Evolutionary conservation across 2,797 vertebrate genomes (phyloP).

Genomic region (Spheniscus humboldti): DNA sequence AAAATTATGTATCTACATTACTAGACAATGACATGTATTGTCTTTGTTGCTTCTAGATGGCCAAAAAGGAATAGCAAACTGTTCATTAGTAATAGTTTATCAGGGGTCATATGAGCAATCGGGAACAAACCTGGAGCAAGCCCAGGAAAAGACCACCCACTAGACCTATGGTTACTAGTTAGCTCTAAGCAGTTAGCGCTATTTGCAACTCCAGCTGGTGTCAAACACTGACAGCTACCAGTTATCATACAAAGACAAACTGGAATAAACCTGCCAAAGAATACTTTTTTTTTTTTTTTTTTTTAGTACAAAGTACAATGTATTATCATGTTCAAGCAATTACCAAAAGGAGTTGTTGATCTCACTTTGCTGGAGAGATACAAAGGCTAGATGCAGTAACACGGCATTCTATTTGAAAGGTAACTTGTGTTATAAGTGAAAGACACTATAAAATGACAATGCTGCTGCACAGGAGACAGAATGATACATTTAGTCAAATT

Average conservation of each 20-base stretch:
- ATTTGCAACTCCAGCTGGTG: conserved; percentile 28
- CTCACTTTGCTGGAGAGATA: conserved; percentile 20
- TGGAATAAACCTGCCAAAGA: conserved; percentile 39
- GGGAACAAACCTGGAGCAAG: neutral
- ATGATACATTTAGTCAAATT: conserved; percentile 35
- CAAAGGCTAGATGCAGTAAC: neutral
- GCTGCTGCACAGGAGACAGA: conserved; percentile 18
- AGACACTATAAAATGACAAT: conserved; percentile 40
- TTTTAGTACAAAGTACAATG: neutral
- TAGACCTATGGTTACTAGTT: neutral
- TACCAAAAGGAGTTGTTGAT: conserved; percentile 25
- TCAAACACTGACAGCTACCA: conserved; percentile 54
- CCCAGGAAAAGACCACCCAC: conserved; percentile 59
- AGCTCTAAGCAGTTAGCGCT: neutral
- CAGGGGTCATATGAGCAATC: conserved; percentile 2
- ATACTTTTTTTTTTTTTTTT: neutral
- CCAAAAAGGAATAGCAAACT: conserved; percentile 2
- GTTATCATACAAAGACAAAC: conserved; percentile 3
- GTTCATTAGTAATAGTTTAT: conserved; percentile 56
- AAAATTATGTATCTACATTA: conserved; percentile 38
- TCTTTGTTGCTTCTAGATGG: conserved; percentile 17
- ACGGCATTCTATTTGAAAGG: neutral
- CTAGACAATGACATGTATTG: neutral
- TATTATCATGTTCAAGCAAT: conserved; percentile 20
- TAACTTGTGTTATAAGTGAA: neutral